phyloP scores from a whole-genome alignment of 2,113 vertebrate genomes.

The cat (Felis catus) region F.catus_Fca126_mat1.0 CM031413.1:138302001-138302500 shows the following conservation, averaged over 20 bases:
- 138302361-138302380: background rate
- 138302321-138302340: background rate
- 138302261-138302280: slow-evolving; percentile 12
- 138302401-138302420: background rate
- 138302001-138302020: background rate
- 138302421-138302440: background rate
- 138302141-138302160: background rate
- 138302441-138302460: background rate
- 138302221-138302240: background rate
- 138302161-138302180: background rate
- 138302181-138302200: background rate
- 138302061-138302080: background rate
- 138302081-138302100: background rate
- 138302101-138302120: background rate
- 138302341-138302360: background rate
- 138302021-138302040: background rate
- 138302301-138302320: background rate
- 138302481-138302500: background rate
- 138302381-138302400: background rate
- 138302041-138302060: background rate
- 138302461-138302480: background rate
- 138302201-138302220: background rate
- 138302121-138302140: background rate
- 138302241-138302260: background rate
- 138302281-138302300: background rate